Evolutionary conservation across 2,113 vertebrate species (phyloP).

Genomic region (Salvelinus sp.): DNA sequence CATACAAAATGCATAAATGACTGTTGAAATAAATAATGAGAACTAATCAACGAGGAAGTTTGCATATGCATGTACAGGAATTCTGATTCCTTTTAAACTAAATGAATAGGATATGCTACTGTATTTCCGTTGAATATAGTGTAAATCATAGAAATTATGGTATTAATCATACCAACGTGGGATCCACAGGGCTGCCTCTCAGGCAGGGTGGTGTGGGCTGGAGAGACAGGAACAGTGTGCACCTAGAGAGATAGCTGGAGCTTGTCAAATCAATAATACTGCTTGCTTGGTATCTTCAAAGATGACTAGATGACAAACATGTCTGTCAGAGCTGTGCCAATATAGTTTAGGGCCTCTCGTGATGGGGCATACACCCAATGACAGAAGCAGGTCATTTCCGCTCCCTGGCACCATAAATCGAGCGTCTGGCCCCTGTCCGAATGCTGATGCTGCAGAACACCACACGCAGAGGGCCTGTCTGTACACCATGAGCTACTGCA

Average conservation of each 20-base stretch:
- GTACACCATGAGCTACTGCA: slow-evolving; percentile 12
- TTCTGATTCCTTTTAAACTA: not conserved
- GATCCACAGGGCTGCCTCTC: not conserved
- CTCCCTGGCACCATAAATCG: slow-evolving; percentile 76
- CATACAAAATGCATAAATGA: not conserved
- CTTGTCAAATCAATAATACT: slow-evolving; percentile 76
- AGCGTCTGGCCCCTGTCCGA: slow-evolving; percentile 75
- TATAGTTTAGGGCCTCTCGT: slow-evolving; percentile 81
- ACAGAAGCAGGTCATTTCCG: slow-evolving; percentile 82
- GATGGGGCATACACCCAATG: slow-evolving; percentile 78
- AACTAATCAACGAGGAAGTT: not conserved
- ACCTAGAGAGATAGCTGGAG: slow-evolving; percentile 48
- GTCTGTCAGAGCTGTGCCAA: slow-evolving; percentile 80
- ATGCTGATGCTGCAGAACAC: slow-evolving; percentile 80
- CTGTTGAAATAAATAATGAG: not conserved
- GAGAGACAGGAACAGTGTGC: slow-evolving; percentile 24
- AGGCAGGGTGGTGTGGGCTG: slow-evolving; percentile 1
- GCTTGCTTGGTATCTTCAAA: slow-evolving; percentile 74
- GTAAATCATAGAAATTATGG: slow-evolving; percentile 13
- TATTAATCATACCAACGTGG: slow-evolving; percentile 12
- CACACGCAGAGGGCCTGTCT: slow-evolving; percentile 55
- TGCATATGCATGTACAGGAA: not conserved
- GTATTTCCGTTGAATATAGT: slow-evolving; percentile 13
- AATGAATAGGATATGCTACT: not conserved
- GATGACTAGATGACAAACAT: slow-evolving; percentile 81